Conservation (phyloP, 2,113 vertebrate species). For the Microtus oregoni region DNA sequence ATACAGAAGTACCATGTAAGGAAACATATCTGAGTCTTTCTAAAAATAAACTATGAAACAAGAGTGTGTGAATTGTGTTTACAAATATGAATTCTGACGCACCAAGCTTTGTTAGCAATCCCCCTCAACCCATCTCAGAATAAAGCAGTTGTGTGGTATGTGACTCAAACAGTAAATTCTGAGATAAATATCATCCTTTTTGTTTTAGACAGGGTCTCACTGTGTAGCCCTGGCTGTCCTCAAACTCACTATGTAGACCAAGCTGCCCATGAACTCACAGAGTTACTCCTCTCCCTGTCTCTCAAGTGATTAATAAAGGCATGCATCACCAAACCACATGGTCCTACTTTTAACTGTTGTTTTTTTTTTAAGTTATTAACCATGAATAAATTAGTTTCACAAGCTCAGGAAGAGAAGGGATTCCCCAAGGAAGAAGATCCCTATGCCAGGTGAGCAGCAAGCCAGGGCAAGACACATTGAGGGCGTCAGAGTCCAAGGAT, state of each 20-base stretch:
- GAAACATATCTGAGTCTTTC: conserved; percentile 30
- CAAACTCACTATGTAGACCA: neutral
- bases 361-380: neutral
- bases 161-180: conserved; percentile 33
- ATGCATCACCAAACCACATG: no score
- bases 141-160: conserved; percentile 31
- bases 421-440: neutral
- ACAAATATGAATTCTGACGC: conserved; percentile 47
- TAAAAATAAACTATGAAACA: conserved; percentile 49
- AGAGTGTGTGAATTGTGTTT: conserved; percentile 31
- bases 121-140: neutral
- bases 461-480: no score
- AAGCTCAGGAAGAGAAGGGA: neutral
- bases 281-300: neutral
- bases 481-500: no score
- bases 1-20: conserved; percentile 38
- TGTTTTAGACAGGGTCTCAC: neutral
- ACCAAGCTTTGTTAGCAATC: conserved; percentile 24
- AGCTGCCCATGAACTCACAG: neutral
- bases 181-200: neutral
- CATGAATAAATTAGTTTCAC: neutral
- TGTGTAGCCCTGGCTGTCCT: neutral
- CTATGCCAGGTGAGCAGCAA: neutral
- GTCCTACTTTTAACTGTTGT: neutral
- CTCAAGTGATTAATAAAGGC: neutral